Conservation (phyloP, 2,113 vertebrate species). For the Ahaetulla prasina region DNA sequence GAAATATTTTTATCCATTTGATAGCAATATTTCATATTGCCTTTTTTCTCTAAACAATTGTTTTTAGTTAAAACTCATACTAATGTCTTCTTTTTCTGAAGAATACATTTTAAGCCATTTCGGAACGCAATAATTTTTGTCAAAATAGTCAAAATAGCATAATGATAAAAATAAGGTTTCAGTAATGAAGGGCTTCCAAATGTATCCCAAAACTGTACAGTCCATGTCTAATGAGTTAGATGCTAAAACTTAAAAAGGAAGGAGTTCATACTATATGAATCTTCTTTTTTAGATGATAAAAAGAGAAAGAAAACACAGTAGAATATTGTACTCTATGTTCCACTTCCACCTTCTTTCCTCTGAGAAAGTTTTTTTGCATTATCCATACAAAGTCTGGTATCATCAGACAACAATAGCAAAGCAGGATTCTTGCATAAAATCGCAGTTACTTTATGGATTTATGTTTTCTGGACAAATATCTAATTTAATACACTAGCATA, state of each 20-base stretch:
- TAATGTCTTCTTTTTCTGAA: background rate
- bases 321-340: background rate
- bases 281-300: background rate
- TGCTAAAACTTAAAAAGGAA: background rate
- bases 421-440: background rate
- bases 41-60: background rate
- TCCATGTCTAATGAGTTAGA: background rate
- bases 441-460: background rate
- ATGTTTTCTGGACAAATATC: background rate
- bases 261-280: background rate
- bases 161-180: background rate
- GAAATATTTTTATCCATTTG: background rate
- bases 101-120: constrained; percentile 20
- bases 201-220: background rate
- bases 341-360: background rate
- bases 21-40: constrained; percentile 12
- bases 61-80: constrained; percentile 13
- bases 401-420: background rate
- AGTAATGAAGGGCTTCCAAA: background rate
- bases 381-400: background rate
- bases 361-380: background rate
- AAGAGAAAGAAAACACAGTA: background rate
- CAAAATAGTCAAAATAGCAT: background rate
- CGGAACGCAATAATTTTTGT: background rate
- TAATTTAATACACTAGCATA: background rate